Evolutionary conservation across 1,140 invertebrate species (phyloP), one percentile per base, ranked within the genome.

Genomic region (Bombus balteatus): DNA sequence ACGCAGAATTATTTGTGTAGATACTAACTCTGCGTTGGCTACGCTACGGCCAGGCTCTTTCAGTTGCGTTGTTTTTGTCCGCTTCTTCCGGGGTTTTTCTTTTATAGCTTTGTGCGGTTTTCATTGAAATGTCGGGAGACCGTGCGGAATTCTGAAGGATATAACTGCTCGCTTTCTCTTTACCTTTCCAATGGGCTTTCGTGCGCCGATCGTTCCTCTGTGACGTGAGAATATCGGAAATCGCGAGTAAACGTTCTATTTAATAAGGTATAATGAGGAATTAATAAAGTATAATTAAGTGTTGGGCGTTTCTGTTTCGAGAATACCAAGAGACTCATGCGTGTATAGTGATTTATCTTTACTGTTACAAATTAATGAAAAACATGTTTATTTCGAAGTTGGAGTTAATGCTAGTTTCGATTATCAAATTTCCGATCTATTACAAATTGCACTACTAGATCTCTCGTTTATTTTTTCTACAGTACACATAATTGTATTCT

Each of bases 141-240:
- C n/a, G 39, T 6, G 39, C 22, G 13, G 71, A 41, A 72, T 41
- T n/a, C 39, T 39, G 18, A 15, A n/a, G 34, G 28, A 57, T 76
- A n/a, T 32, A 28, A 8, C 8, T 2, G 8, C 28, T 32, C 25
- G 25, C 53, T 76, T 28, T 76, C 74, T 74, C 41, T 37, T 32
- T 28, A 10, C n/a, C 34, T 47, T 32, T 73, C 15, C 15, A 47
- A 25, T 32, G 13, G n/a, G 25, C 2, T 41, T 41, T 37, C 66
- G 66, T 68, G 18, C 32, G 12, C 37, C 39, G 71, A 73, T 73
- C 39, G n/a, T 22, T 9, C n/a, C 37, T 25, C 28, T 18, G 39
- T 13, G 39, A 43, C 71, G 71, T n/a, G 41, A 74, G 72, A 74
- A 47, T 47, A 74, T 47, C 72, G 41, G 28, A 43, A 34, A 74